Conservation (phyloP, 2,797 vertebrate genomes). For the Eutrigla gurnardus region DNA sequence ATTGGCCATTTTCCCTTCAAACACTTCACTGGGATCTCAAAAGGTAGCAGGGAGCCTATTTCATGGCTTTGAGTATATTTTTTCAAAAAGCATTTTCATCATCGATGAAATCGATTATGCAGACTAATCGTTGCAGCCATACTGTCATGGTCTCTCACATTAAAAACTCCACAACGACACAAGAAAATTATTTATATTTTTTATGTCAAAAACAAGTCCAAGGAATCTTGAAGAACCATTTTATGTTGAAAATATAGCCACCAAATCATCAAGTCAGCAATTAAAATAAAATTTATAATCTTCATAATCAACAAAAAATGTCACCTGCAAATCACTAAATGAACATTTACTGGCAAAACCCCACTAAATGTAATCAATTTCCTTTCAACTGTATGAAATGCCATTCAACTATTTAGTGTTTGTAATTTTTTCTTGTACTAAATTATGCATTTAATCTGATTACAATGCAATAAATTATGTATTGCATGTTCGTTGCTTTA, state of each 20-base stretch:
- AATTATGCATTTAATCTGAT: neutral
- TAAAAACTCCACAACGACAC: neutral
- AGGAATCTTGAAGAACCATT: neutral
- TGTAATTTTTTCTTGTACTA: neutral
- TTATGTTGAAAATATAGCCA: neutral
- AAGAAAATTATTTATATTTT: no score
- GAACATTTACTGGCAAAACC: neutral
- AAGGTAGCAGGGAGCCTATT: no score
- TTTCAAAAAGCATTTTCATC: no score
- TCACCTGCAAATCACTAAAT: neutral
- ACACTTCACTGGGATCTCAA: no score
- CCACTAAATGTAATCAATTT: neutral
- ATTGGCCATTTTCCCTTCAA: no score
- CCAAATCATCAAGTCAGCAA: neutral
- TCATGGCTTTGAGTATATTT: no score
- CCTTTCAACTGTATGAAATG: neutral
- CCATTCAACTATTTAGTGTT: neutral
- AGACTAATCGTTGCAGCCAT: neutral
- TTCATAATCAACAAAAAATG: no score
- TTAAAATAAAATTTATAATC: neutral
- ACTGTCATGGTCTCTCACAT: neutral
- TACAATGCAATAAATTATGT: neutral
- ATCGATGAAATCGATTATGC: no score
- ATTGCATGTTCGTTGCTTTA: slow-evolving; percentile 3
- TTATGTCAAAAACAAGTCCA: neutral